phyloP scores from a whole-genome alignment of 2,113 vertebrate genomes.

The Microtus richardsoni region DNA sequence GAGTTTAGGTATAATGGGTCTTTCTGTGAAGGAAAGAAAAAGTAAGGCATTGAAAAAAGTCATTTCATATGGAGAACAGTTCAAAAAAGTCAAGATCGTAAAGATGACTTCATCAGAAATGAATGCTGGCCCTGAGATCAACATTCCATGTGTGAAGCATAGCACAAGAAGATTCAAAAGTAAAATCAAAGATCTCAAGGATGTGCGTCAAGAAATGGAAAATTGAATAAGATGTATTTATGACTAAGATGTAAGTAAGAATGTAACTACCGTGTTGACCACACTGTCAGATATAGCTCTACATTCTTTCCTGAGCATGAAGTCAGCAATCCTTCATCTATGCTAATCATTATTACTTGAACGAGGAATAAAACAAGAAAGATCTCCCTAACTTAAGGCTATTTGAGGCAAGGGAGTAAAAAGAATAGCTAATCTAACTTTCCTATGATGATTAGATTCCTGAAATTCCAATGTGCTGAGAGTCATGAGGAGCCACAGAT shows the following conservation, averaged over 20 bases:
- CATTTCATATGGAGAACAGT: neutral
- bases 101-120: neutral
- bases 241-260: neutral
- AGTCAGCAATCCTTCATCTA: neutral
- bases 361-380: neutral
- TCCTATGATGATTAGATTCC: neutral
- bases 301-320: neutral
- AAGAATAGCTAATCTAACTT: neutral
- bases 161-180: neutral
- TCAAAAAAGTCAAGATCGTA: neutral
- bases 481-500: neutral
- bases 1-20: neutral
- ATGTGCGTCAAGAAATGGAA: neutral
- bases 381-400: neutral
- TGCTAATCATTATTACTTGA: neutral
- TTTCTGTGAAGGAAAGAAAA: neutral
- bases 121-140: neutral
- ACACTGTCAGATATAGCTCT: neutral
- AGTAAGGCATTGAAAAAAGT: neutral
- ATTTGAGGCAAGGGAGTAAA: constrained; percentile 29
- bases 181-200: neutral
- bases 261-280: neutral
- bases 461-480: neutral
- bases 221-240: neutral
- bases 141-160: neutral